These are phyloP conservation scores for Saccopteryx leptura DNA, from an alignment of 2,113 vertebrate species.

Conservation along the genomic window DNA sequence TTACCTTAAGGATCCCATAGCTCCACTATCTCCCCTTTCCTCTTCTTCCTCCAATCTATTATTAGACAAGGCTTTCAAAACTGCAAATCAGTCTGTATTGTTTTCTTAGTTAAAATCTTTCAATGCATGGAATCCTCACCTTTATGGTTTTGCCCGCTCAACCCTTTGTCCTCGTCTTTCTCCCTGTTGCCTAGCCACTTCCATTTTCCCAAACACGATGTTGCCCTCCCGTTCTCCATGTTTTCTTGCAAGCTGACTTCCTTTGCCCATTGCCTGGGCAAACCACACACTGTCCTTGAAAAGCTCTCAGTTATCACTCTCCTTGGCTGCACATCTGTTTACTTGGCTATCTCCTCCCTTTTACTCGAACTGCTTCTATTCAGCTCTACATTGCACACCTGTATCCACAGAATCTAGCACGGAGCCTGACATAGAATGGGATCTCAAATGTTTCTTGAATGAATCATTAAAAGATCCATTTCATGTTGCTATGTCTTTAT, in stretches of 20 bases:
- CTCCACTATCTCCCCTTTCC: not conserved
- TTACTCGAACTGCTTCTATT: not conserved
- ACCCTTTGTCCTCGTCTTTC: not conserved
- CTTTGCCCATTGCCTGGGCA: not conserved
- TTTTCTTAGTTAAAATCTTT: slow-evolving; percentile 5
- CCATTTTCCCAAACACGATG: not conserved
- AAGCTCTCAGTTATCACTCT: not conserved
- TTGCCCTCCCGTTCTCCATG: not conserved
- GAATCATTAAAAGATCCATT: slow-evolving; percentile 56
- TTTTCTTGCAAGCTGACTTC: slow-evolving; percentile 17
- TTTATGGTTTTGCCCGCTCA: not conserved
- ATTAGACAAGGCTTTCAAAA: not conserved
- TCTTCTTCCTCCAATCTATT: not conserved
- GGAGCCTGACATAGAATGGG: not conserved
- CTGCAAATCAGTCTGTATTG: not conserved
- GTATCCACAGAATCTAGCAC: not conserved
- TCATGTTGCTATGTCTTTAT: slow-evolving; percentile 21
- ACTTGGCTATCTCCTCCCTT: not conserved
- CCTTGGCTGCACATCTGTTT: not conserved
- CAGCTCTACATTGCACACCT: not conserved
- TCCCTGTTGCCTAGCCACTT: not conserved
- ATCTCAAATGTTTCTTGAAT: slow-evolving; percentile 36
- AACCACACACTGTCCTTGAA: not conserved
- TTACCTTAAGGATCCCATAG: not conserved
- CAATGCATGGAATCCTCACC: not conserved